phyloP scores from a whole-genome alignment of 2,888 invertebrate genomes.

The Callyntrura guangdongensis region DNA sequence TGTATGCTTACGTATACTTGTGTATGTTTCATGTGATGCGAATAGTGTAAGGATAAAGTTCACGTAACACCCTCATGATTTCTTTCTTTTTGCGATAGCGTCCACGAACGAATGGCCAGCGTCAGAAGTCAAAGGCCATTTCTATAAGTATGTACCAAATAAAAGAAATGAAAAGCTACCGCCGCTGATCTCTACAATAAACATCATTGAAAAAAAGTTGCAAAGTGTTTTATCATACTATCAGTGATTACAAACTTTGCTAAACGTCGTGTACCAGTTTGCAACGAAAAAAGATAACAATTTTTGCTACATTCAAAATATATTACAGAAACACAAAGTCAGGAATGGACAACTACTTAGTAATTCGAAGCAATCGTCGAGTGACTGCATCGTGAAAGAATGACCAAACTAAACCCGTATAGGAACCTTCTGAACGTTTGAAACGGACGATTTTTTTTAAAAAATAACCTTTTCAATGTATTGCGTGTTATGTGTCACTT shows the following conservation, averaged over 20 bases:
- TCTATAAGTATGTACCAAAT: constrained; percentile 43
- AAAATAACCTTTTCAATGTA: no score
- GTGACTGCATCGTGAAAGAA: constrained; percentile 31
- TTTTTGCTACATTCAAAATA: background rate
- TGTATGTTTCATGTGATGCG: constrained; percentile 20
- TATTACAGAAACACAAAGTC: no score
- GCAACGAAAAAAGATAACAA: background rate
- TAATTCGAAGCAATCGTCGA: background rate
- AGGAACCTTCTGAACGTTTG: no score
- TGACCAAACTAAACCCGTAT: background rate
- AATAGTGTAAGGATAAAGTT: constrained; percentile 39
- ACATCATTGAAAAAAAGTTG: constrained; percentile 6
- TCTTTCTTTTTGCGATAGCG: constrained; percentile 25
- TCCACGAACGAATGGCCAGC: constrained; percentile 54
- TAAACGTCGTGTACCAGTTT: no score
- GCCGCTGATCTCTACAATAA: constrained; percentile 1
- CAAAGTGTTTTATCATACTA: background rate
- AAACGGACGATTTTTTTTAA: no score
- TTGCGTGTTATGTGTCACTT: no score
- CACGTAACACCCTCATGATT: constrained; percentile 73
- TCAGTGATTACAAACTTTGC: background rate
- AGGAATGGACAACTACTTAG: background rate
- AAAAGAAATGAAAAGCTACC: constrained; percentile 52
- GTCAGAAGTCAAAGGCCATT: constrained; percentile 71
- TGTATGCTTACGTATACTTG: constrained; percentile 2